phyloP scores from a whole-genome alignment of 1,140 invertebrate species.

The Zaprionus camerounensis region DNA sequence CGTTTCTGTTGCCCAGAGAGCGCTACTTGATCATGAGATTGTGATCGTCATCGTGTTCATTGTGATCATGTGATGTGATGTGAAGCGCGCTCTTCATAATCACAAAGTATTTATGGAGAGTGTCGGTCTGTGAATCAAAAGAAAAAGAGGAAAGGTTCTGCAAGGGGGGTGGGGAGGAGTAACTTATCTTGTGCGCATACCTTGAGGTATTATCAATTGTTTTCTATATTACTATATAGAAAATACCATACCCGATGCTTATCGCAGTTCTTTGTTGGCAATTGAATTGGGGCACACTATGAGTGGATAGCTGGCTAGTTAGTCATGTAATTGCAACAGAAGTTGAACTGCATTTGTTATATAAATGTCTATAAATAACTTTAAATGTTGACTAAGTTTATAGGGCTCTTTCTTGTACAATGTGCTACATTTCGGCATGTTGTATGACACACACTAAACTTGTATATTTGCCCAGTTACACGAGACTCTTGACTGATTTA shows the following conservation, averaged over 20 bases:
- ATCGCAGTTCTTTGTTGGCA: not conserved
- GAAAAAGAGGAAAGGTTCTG: slow-evolving; percentile 2
- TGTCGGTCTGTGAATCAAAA: slow-evolving; percentile 39
- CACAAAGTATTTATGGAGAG: slow-evolving; percentile 11
- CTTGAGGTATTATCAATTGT: slow-evolving; percentile 4
- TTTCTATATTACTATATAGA: not conserved
- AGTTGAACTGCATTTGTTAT: not conserved
- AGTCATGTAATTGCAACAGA: slow-evolving; percentile 7
- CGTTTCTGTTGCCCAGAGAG: slow-evolving; percentile 52
- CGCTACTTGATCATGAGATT: slow-evolving; percentile 49
- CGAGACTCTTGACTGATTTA: not conserved
- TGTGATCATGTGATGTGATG: slow-evolving; percentile 17
- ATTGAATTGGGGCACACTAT: not conserved
- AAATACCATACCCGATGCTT: not conserved
- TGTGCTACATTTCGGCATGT: not conserved
- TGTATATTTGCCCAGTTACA: not conserved
- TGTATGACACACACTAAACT: not conserved
- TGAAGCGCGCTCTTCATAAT: slow-evolving; percentile 11
- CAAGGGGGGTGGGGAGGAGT: not conserved
- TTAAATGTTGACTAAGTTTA: not conserved
- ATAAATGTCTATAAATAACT: slow-evolving; percentile 1
- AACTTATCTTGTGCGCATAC: slow-evolving; percentile 1
- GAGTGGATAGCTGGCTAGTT: not conserved
- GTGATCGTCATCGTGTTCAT: slow-evolving; percentile 36
- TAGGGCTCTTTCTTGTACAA: not conserved